Evolutionary conservation across 2,888 invertebrate genomes (phyloP).

Genomic region (Nymphalis urticae): DNA sequence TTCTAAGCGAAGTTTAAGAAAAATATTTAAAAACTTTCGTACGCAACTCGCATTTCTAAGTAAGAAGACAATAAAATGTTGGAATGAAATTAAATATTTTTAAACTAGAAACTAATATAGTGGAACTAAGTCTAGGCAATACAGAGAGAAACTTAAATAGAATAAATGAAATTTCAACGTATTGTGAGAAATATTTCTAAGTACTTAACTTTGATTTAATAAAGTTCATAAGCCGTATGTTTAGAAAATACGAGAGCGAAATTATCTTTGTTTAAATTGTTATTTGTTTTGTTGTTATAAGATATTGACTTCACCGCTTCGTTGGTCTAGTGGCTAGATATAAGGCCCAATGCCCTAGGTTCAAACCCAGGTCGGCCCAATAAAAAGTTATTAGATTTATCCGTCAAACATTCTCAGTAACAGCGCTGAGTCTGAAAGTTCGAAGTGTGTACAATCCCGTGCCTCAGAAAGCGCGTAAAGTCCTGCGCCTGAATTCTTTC

Average conservation of each 20-base stretch:
- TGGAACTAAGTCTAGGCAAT: background rate
- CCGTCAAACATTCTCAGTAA: too few species aligned
- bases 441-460: too few species aligned
- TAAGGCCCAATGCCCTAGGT: too few species aligned
- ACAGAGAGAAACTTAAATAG: background rate
- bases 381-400: too few species aligned
- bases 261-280: background rate
- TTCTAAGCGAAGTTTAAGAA: background rate
- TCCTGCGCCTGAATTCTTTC: too few species aligned
- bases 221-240: background rate
- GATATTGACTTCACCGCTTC: too few species aligned
- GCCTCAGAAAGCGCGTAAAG: too few species aligned
- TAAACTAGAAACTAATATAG: background rate
- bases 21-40: background rate
- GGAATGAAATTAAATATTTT: slow-evolving; percentile 1
- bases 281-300: too few species aligned
- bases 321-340: too few species aligned
- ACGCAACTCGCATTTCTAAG: background rate
- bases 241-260: background rate
- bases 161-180: slow-evolving; percentile 6
- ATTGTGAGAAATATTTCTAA: background rate
- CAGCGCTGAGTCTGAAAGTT: too few species aligned
- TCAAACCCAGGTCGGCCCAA: too few species aligned
- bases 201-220: slow-evolving; percentile 7
- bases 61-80: background rate